These are phyloP conservation scores for Petrolisthes cinctipes DNA, from an alignment of 2,888 invertebrate species.

Conservation along the genomic window DNA sequence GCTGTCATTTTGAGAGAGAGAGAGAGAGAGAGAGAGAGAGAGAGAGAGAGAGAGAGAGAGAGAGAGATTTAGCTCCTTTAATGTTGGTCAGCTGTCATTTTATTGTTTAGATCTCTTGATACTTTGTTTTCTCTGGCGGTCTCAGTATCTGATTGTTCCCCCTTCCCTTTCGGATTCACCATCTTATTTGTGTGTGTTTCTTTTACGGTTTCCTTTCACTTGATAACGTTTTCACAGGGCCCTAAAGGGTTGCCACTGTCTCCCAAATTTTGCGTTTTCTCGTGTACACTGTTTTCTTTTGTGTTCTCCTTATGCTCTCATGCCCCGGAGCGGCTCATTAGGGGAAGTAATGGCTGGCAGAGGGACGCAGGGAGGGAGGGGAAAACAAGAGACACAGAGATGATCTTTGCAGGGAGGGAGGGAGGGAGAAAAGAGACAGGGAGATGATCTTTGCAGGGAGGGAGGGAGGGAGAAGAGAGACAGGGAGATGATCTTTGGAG, in stretches of 20 bases:
- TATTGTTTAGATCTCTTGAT: not conserved
- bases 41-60: too few species aligned
- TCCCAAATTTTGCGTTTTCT: too few species aligned
- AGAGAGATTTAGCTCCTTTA: too few species aligned
- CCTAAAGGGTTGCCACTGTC: too few species aligned
- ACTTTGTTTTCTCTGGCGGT: not conserved
- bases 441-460: too few species aligned
- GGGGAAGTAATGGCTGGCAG: not conserved
- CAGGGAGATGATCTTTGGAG: not conserved
- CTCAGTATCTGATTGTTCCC: not conserved
- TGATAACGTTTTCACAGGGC: too few species aligned
- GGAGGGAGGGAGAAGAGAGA: not conserved
- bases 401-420: not conserved
- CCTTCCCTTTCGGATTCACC: not conserved
- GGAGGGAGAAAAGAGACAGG: not conserved
- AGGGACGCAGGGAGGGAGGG: not conserved
- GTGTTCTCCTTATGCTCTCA: not conserved
- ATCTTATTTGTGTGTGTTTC: not conserved
- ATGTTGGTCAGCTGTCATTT: not conserved
- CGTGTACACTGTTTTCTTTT: too few species aligned
- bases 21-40: too few species aligned
- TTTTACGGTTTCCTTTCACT: not conserved
- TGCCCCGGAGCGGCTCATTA: constrained; percentile 8
- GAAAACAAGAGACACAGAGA: not conserved
- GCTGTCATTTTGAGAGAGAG: not conserved